Percentiles rank a stretch among this genome's conserved stretches.
phyloP scores from a whole-genome alignment of 2,797 vertebrate species.

The Karalla daura region DNA sequence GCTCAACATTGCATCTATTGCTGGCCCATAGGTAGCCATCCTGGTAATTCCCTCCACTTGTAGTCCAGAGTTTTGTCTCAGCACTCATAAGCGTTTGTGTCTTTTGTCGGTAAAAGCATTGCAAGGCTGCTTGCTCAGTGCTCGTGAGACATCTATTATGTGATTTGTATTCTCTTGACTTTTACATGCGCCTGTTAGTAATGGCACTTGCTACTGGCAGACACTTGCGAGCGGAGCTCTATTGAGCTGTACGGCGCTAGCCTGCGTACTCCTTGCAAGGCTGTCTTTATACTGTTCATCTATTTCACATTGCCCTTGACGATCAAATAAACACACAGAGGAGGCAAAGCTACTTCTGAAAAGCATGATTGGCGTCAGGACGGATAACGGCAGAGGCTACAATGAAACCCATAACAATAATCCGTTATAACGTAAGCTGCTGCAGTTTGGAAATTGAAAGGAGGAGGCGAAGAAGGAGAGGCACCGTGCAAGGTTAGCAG shows the following conservation, averaged over 20 bases:
- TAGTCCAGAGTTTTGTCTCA: conserved; percentile 30
- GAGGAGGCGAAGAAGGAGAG: conserved; percentile 35
- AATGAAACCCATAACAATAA: conserved; percentile 73
- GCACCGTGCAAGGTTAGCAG: conserved; percentile 26
- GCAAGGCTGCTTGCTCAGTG: conserved; percentile 46
- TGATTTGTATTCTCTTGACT: conserved; percentile 84
- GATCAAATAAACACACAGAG: conserved; percentile 73
- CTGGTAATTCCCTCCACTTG: conserved; percentile 21
- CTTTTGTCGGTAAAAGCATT: conserved; percentile 43
- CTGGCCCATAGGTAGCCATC: conserved; percentile 14
- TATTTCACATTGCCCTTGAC: conserved; percentile 77
- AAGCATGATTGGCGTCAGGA: conserved; percentile 64
- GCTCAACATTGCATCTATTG: conserved; percentile 33
- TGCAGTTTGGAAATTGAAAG: conserved; percentile 60
- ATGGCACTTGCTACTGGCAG: conserved; percentile 76
- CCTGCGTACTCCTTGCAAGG: conserved; percentile 50
- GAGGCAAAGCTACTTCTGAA: conserved; percentile 65
- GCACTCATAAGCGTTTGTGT: conserved; percentile 28
- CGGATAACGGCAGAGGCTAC: conserved; percentile 64
- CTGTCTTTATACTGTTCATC: conserved; percentile 73
- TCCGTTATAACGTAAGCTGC: conserved; percentile 58
- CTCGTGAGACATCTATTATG: conserved; percentile 67
- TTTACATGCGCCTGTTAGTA: conserved; percentile 79
- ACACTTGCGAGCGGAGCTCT: conserved; percentile 70
- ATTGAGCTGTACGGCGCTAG: conserved; percentile 71